Evolutionary conservation across 2,888 invertebrate species (phyloP), one percentile per base, ranked within the genome.

Genomic region (Nasonia oneida): DNA sequence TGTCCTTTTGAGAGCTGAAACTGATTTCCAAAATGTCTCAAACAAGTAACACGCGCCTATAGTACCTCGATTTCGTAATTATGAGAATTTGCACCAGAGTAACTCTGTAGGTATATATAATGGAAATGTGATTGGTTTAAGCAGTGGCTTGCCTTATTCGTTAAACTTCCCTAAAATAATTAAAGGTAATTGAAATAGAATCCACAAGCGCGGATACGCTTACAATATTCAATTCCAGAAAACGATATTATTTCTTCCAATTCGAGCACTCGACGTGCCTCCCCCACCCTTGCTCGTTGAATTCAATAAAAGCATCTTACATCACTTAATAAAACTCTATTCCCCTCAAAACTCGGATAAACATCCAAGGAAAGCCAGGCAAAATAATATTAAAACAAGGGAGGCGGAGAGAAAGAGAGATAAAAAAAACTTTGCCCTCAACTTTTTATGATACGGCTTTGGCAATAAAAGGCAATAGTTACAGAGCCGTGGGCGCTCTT

Each of bases 311-410:
- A 75, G 29, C 15, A 75, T 15, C 33, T 75, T 50, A 50, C 53
- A 50, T 50, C 74, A 75, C 23, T 75, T 75, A 75, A 47, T 75
- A 33, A 75, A 75, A 75, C 15, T 75, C 23, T 14, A 15, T 50
- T 29, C 33, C 29, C 15, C 33, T 75, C 14, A 23, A 10, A 73
- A 73, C 29, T 75, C 29, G 42, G 29, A 50, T 29, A 75, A 75
- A 50, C 29, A 75, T 6, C 50, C 50, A 12, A 5, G 18, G 74
- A 47, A 23, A 64, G 23, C 3, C 4, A 78, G 42, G 47, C 78
- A 42, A 61, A 78, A 64, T n/a, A 77, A 64, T 23, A 50, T 42
- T n/a, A 78, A 78, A 29, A 61, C 57, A 5, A n/a, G 23, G 57
- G n/a, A n/a, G n/a, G 2, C 10, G n/a, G 8, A 61, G 57, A 23